phyloP scores from a whole-genome alignment of 2,797 vertebrate genomes.

The Enteromius viviparus region DNA sequence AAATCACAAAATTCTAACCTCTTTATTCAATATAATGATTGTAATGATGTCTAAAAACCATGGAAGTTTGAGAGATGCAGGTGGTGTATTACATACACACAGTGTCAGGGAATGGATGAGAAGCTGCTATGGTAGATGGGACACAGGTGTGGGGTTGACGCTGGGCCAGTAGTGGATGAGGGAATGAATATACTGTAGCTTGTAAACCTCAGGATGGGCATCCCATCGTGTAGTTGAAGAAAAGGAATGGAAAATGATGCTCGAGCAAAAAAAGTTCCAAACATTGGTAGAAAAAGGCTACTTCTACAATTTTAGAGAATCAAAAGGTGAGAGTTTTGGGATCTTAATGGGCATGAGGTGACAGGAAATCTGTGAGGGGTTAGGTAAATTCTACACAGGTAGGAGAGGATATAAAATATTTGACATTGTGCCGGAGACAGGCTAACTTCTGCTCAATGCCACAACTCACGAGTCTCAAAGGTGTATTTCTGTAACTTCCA shows the following conservation, averaged over 20 bases:
- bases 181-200: background rate
- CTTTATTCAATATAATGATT: background rate
- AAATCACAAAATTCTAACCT: background rate
- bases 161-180: slow-evolving; percentile 18
- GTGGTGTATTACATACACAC: background rate
- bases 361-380: background rate
- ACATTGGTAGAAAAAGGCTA: background rate
- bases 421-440: slow-evolving; percentile 27
- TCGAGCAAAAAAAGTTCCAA: background rate
- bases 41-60: background rate
- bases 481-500: slow-evolving; percentile 45
- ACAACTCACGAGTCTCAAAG: slow-evolving; percentile 39
- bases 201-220: slow-evolving; percentile 8
- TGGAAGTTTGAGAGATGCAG: background rate
- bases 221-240: background rate
- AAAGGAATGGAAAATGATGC: background rate
- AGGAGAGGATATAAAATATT: slow-evolving; percentile 27
- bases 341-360: background rate
- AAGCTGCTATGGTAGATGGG: slow-evolving; percentile 4
- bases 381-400: slow-evolving; percentile 17
- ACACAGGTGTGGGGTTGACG: slow-evolving; percentile 22
- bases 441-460: slow-evolving; percentile 40
- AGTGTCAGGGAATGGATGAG: background rate
- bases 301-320: background rate
- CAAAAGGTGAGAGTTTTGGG: background rate